Base-by-base conservation (phyloP, 2,888 invertebrate genomes). In the Adelphocoris suturalis region DNA sequence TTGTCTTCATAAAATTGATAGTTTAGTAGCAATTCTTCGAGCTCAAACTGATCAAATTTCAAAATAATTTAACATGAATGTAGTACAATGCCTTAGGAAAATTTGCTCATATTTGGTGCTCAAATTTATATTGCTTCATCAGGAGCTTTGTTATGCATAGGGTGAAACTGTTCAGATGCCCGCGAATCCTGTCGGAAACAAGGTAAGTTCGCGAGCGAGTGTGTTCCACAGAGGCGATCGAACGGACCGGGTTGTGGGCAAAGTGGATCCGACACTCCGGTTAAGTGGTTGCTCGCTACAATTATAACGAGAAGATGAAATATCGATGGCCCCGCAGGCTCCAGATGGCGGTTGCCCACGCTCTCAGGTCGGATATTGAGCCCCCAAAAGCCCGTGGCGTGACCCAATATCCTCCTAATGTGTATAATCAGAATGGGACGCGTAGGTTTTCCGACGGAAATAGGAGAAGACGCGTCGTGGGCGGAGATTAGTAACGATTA, bases 301-400 rank as follows among this genome's bases (percentile, higher is more conserved):
- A 82, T 82, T 82, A 82, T 82, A 82, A 82, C 82, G 82, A 82
- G 82, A 82, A 47, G 82, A 82, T 82, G 52, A 82, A 82, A 82
- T 82, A 82, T 82, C 82, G 82, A 82, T 52, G 82, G 81, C 47
- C 47, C 82, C 37, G 37, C 37, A 37, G 37, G 37, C 82, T 46
- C 78, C 14, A 46, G 78, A 19, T 19, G 78, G 78, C 68, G 13
- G 82, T 78, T 82, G 82, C 47, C 47, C 82, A 82, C 48, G 82
- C 82, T 52, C 16, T 5, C 68, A 68, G 68, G 68, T 68, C 68
- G 68, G 68, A 68, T 68, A 68, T 68, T 23, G 68, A 68, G 68
- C 68, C 27, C 68, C 68, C 23, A n/a, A 68, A 68, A 68, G 19
- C 23, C 16, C 23, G 19, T 13, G n/a, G 12, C 23, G 68, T 68